Evolutionary conservation across 2,888 invertebrate species (phyloP).

Genomic region (Euproctis similis): DNA sequence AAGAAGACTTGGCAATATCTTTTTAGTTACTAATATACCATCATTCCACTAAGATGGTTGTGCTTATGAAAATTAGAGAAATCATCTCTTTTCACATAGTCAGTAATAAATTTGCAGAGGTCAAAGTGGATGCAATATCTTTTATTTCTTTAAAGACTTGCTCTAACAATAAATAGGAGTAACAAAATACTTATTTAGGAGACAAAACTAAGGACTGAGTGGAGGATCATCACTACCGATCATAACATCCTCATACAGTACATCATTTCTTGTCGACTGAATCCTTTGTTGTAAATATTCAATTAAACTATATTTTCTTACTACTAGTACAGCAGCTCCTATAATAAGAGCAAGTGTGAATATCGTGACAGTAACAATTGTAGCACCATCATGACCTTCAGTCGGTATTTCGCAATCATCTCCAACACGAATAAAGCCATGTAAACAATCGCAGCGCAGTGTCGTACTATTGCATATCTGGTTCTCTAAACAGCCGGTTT

Average conservation of each 20-base stretch:
- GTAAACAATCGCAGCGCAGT: constrained; percentile 42
- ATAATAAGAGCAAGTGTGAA: constrained; percentile 56
- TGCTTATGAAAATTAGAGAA: no score
- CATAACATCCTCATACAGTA: constrained; percentile 74
- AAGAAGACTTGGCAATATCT: no score
- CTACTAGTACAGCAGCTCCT: constrained; percentile 53
- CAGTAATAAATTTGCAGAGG: no score
- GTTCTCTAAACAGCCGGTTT: constrained; percentile 39
- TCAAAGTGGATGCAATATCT: no score
- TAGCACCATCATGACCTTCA: constrained; percentile 35
- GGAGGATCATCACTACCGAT: constrained; percentile 72
- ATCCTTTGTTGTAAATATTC: constrained; percentile 59
- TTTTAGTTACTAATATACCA: no score
- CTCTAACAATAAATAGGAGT: no score
- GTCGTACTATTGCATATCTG: constrained; percentile 44
- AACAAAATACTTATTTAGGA: no score
- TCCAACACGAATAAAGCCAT: constrained; percentile 38
- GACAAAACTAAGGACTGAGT: constrained; percentile 48
- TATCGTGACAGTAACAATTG: constrained; percentile 48
- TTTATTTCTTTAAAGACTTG: no score
- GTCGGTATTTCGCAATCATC: constrained; percentile 37
- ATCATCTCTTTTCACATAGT: no score
- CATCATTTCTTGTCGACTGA: constrained; percentile 52
- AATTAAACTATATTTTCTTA: constrained; percentile 63
- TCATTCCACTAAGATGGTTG: no score